Evolutionary conservation across 1,140 invertebrate genomes (phyloP).

Genomic region (Acromyrmex echinatior): DNA sequence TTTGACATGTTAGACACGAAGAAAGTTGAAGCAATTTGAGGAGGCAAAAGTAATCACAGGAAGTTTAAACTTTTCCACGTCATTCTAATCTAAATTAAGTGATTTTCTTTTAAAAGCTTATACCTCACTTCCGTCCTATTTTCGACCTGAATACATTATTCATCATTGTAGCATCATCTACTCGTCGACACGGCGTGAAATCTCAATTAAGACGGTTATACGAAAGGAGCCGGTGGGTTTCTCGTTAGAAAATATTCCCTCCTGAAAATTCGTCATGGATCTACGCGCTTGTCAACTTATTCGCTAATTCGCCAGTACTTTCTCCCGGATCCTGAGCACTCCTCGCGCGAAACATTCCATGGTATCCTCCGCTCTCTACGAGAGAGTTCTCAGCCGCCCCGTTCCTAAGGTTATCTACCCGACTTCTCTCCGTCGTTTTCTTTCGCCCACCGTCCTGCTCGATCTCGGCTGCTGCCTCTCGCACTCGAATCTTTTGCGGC

Average conservation of each 20-base stretch:
- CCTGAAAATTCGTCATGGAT: conserved; percentile 49
- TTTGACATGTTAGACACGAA: background rate
- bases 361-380: conserved; percentile 47
- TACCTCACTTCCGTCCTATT: background rate
- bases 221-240: background rate
- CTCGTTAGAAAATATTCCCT: conserved; percentile 33
- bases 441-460: conserved; percentile 20
- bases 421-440: conserved; percentile 24
- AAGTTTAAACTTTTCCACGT: background rate
- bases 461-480: background rate
- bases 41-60: background rate
- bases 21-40: background rate
- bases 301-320: conserved; percentile 69
- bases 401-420: conserved; percentile 51
- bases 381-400: conserved; percentile 44
- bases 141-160: conserved; percentile 26
- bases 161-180: background rate
- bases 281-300: conserved; percentile 39
- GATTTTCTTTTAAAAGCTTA: background rate
- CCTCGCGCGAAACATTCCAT: conserved; percentile 58
- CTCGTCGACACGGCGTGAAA: background rate
- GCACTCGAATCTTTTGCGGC: conserved; percentile 42
- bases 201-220: conserved; percentile 27
- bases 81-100: conserved; percentile 2
- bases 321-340: conserved; percentile 72